Conservation (phyloP, 2,888 invertebrate species). For the Xanthia togata region DNA sequence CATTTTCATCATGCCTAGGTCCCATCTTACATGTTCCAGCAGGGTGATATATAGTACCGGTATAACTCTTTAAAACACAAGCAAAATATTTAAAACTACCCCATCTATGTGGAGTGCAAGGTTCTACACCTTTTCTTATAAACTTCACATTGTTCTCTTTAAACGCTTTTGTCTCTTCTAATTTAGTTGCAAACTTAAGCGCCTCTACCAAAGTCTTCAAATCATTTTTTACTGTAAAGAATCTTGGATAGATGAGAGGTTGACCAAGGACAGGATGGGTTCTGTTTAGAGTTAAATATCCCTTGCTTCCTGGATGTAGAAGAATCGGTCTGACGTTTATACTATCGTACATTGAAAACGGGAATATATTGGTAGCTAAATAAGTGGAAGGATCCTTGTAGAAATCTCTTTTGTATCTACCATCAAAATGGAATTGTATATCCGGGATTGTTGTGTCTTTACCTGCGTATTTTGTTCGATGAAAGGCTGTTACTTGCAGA, state of each 20-base stretch:
- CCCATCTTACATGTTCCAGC: conserved; percentile 86
- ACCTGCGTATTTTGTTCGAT: conserved; percentile 89
- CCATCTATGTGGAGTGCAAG: conserved; percentile 89
- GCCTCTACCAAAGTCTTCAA: conserved; percentile 91
- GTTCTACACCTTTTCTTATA: conserved; percentile 89
- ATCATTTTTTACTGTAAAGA: conserved; percentile 91
- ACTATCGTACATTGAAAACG: conserved; percentile 91
- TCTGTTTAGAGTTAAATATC: conserved; percentile 90
- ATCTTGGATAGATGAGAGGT: conserved; percentile 93
- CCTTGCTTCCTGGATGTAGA: conserved; percentile 91
- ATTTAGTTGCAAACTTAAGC: conserved; percentile 89
- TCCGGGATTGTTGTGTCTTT: conserved; percentile 90
- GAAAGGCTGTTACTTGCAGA: conserved; percentile 90
- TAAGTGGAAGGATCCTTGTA: conserved; percentile 89
- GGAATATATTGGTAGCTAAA: conserved; percentile 83
- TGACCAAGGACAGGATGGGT: conserved; percentile 92
- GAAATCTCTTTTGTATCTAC: conserved; percentile 89
- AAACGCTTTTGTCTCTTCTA: conserved; percentile 91
- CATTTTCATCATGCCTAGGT: conserved; percentile 78
- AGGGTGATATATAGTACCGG: conserved; percentile 87
- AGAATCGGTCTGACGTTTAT: conserved; percentile 91
- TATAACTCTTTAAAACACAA: conserved; percentile 92
- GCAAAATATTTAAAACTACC: conserved; percentile 92
- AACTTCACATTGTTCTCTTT: conserved; percentile 88
- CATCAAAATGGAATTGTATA: conserved; percentile 92